phyloP scores from a whole-genome alignment of 2,888 invertebrate species.

The Oscheius myriophilus region DNA sequence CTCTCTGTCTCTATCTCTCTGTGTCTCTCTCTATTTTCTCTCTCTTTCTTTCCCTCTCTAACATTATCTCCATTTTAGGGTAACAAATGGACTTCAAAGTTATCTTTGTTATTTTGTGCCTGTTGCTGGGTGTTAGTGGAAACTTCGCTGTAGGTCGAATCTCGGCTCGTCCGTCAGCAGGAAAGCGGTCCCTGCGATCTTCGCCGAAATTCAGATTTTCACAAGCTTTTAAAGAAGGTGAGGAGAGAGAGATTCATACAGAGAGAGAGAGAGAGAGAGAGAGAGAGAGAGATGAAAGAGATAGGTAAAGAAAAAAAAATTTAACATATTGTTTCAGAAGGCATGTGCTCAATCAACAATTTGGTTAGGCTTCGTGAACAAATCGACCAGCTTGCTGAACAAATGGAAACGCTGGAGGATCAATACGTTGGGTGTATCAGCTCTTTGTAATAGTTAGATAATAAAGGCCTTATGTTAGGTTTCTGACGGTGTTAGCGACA shows the following conservation, averaged over 20 bases:
- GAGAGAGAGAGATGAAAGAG: neutral
- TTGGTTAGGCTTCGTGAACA: too few relatives aligned
- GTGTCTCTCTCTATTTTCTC: too few relatives aligned
- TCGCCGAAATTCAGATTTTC: neutral
- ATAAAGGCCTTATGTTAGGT: too few relatives aligned
- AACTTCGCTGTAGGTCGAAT: slow-evolving; percentile 29
- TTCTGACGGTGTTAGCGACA: too few relatives aligned
- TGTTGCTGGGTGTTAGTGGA: slow-evolving; percentile 13
- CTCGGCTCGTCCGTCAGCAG: slow-evolving; percentile 23
- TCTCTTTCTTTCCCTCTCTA: too few relatives aligned
- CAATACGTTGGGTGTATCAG: too few relatives aligned
- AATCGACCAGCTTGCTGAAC: too few relatives aligned
- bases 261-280: neutral
- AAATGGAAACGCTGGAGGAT: too few relatives aligned
- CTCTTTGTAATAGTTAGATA: too few relatives aligned
- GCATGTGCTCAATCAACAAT: too few relatives aligned
- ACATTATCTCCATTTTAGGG: slow-evolving; percentile 6
- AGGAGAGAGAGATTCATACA: neutral
- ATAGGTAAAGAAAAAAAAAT: neutral
- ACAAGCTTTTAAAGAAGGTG: neutral
- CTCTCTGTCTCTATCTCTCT: too few relatives aligned
- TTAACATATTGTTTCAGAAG: too few relatives aligned
- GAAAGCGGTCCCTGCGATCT: slow-evolving; percentile 24
- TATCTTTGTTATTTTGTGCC: slow-evolving; percentile 2
- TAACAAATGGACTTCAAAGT: slow-evolving; percentile 17